Evolutionary conservation across 2,888 invertebrate species (phyloP).

Genomic region (Noctua janthe): DNA sequence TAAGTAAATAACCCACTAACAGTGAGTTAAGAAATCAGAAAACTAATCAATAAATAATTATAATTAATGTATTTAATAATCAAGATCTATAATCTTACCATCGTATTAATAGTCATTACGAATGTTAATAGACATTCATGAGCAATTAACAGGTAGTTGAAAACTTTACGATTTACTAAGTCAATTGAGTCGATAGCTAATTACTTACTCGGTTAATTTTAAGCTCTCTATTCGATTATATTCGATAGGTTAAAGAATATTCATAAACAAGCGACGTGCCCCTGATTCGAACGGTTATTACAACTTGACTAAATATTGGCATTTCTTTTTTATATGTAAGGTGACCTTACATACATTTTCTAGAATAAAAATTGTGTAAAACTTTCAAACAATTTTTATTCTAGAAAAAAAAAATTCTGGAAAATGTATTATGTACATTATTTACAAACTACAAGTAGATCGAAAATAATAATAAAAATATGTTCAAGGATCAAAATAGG

Average conservation of each 20-base stretch:
- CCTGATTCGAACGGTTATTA: not conserved
- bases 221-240: slow-evolving; percentile 38
- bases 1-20: not conserved
- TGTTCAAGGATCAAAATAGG: not conserved
- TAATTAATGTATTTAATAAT: not conserved
- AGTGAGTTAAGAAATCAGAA: not conserved
- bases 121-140: slow-evolving; percentile 1
- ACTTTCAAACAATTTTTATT: not conserved
- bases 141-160: slow-evolving; percentile 14
- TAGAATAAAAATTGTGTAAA: not conserved
- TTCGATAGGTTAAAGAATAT: slow-evolving; percentile 10
- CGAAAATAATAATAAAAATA: not conserved
- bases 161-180: slow-evolving; percentile 16
- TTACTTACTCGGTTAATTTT: slow-evolving; percentile 12
- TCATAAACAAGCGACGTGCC: not conserved
- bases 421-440: too few species aligned
- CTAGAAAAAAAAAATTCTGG: not conserved
- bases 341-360: not conserved
- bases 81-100: not conserved
- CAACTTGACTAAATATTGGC: not conserved
- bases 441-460: not conserved
- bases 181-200: slow-evolving; percentile 6
- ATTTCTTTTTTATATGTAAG: not conserved
- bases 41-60: not conserved
- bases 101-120: not conserved